Evolutionary conservation across 2,113 vertebrate species (phyloP).

Genomic region (Haplochromis vanheusdeni): DNA sequence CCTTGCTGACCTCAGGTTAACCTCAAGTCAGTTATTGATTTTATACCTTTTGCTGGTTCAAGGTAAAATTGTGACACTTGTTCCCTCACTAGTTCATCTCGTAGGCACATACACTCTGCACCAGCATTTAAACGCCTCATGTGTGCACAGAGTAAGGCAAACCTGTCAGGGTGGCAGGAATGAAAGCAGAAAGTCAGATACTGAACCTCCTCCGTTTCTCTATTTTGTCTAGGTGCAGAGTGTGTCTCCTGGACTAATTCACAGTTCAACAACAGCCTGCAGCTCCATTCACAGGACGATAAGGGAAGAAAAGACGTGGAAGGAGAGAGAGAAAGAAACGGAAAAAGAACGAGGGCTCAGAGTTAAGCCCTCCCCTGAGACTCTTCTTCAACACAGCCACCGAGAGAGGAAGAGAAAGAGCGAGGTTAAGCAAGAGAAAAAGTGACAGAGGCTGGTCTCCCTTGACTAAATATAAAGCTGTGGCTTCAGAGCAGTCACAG

Average conservation of each 20-base stretch:
- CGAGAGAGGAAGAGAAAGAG: slow-evolving; percentile 34
- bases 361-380: slow-evolving; percentile 61
- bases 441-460: slow-evolving; percentile 56
- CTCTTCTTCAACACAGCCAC: slow-evolving; percentile 38
- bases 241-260: slow-evolving; percentile 15
- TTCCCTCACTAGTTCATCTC: background rate
- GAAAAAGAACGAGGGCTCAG: slow-evolving; percentile 34
- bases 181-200: background rate
- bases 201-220: background rate
- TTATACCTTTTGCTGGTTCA: background rate
- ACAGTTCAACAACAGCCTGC: slow-evolving; percentile 32
- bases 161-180: background rate
- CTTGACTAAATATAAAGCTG: slow-evolving; percentile 45
- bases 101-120: background rate
- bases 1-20: background rate
- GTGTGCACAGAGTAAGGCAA: background rate
- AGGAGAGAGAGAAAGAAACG: background rate
- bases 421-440: slow-evolving; percentile 43
- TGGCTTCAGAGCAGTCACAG: slow-evolving; percentile 26
- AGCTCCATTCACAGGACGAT: slow-evolving; percentile 30
- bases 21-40: slow-evolving; percentile 4
- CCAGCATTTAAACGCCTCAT: background rate
- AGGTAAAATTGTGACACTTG: background rate
- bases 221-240: background rate
- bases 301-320: slow-evolving; percentile 30